Evolutionary conservation across 2,888 invertebrate species (phyloP).

Genomic region (Craniophora ligustri): DNA sequence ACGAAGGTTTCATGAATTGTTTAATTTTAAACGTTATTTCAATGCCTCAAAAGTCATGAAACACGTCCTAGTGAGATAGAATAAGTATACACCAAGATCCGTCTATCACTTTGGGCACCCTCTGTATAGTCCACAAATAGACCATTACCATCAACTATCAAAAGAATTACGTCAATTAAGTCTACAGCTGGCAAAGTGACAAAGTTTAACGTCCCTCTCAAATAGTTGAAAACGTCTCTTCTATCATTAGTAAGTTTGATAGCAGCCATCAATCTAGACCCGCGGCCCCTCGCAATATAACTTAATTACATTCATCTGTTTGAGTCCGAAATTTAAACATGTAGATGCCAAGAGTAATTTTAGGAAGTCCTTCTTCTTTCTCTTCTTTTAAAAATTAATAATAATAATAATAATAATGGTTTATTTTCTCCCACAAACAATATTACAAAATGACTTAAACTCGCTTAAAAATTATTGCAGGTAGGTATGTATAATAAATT

Average conservation of each 20-base stretch:
- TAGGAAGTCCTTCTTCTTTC: neutral
- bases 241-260: constrained; percentile 58
- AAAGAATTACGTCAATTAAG: constrained; percentile 41
- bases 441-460: no score
- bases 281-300: constrained; percentile 47
- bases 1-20: no score
- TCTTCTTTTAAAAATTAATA: neutral
- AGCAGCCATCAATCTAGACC: constrained; percentile 48
- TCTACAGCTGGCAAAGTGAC: constrained; percentile 36
- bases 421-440: no score
- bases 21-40: no score
- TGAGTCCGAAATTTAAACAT: constrained; percentile 17
- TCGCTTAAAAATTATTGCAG: no score
- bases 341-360: constrained; percentile 5
- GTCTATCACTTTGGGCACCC: neutral
- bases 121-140: constrained; percentile 1
- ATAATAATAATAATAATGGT: no score
- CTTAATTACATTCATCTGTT: constrained; percentile 54
- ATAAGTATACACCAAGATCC: neutral
- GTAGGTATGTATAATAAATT: no score
- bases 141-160: constrained; percentile 35
- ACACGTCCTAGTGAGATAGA: no score
- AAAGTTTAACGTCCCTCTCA: constrained; percentile 46
- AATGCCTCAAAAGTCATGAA: no score
- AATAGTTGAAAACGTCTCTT: constrained; percentile 56